Evolutionary conservation across 2,888 invertebrate species (phyloP).

Genomic region (Lysandra bellargus): DNA sequence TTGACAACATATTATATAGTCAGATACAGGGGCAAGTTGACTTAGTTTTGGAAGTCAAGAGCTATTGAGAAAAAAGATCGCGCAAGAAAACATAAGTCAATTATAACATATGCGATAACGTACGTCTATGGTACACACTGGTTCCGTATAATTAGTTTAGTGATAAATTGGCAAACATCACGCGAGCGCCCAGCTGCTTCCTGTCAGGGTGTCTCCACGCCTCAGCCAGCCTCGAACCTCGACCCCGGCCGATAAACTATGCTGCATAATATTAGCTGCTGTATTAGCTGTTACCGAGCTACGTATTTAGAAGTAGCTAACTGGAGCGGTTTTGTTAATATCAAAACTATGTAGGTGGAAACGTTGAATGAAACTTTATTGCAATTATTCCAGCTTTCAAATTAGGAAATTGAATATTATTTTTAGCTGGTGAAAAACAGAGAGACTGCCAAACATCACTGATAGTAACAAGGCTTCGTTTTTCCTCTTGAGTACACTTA

Average conservation of each 20-base stretch:
- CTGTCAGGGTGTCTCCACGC: constrained; percentile 42
- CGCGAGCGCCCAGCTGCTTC: constrained; percentile 78
- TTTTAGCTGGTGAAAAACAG: neutral
- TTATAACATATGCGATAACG: constrained; percentile 72
- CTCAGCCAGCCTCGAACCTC: constrained; percentile 37
- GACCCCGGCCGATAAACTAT: constrained; percentile 32
- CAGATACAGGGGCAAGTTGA: neutral
- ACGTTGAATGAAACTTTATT: neutral
- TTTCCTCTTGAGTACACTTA: neutral
- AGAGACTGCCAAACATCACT: neutral
- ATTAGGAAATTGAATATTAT: neutral
- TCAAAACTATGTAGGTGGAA: neutral
- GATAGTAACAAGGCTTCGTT: neutral
- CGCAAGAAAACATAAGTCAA: neutral
- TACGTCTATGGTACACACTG: constrained; percentile 64
- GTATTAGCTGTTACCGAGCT: constrained; percentile 3
- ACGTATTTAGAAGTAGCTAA: neutral
- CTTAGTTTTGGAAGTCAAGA: neutral
- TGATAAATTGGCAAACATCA: constrained; percentile 80
- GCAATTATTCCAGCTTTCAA: neutral
- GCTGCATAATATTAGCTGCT: constrained; percentile 14
- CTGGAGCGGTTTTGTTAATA: neutral
- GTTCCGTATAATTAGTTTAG: constrained; percentile 80
- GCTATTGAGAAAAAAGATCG: neutral
- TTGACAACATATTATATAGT: neutral